A percentile compares a stretch with the other conserved stretches of the same genome.
Evolutionary conservation across 2,888 invertebrate genomes (phyloP).

Genomic region (Coelinius sp.): DNA sequence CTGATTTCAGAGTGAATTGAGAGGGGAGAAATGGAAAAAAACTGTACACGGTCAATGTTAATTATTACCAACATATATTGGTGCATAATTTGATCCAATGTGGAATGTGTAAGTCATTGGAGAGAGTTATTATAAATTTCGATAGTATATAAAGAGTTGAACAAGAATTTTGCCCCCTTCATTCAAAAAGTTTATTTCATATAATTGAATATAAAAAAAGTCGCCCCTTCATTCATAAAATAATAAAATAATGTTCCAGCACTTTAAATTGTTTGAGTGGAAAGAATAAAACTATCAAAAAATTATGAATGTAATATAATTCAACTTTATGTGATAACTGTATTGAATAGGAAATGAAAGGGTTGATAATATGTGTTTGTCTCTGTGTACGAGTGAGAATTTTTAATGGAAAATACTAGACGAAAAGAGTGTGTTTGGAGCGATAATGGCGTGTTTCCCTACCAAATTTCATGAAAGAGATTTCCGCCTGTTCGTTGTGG

Average conservation of each 20-base stretch:
- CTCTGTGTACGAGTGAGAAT: neutral
- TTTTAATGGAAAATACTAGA: neutral
- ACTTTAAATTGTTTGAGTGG: too few species aligned
- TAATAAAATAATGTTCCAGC: neutral
- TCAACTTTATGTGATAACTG: too few species aligned
- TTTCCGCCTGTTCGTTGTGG: slow-evolving; percentile 8
- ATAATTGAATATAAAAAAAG: too few species aligned
- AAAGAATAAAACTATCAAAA: too few species aligned
- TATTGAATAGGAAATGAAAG: too few species aligned
- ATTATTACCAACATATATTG: slow-evolving; percentile 12
- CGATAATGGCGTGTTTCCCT: slow-evolving; percentile 7
- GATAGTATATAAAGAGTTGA: slow-evolving; percentile 7
- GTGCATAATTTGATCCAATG: too few species aligned
- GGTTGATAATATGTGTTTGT: too few species aligned
- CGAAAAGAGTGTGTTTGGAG: neutral
- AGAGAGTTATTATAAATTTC: slow-evolving; percentile 1
- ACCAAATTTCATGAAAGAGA: slow-evolving; percentile 12
- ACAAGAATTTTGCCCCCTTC: neutral
- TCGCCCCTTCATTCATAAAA: neutral
- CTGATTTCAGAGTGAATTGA: slow-evolving; percentile 34
- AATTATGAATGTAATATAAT: too few species aligned
- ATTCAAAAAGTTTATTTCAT: neutral
- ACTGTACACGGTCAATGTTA: slow-evolving; percentile 13
- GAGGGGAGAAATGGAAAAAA: slow-evolving; percentile 7
- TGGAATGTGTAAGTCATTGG: slow-evolving; percentile 9